Conservation (phyloP, 2,888 invertebrate genomes). For the Tuta absoluta region DNA sequence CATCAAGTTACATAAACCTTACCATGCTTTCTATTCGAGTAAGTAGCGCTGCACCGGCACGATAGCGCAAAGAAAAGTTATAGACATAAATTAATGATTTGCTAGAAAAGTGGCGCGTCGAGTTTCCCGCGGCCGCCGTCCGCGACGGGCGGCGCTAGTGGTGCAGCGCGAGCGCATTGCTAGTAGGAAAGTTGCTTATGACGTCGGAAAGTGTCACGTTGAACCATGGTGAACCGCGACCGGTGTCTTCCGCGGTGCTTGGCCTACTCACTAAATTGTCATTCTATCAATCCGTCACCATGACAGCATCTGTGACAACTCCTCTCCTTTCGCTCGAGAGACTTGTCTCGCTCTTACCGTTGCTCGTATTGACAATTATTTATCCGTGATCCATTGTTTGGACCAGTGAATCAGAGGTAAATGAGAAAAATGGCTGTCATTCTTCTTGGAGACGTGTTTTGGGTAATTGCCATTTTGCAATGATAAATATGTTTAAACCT, state of each 20-base stretch:
- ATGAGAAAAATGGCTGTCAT: conserved; percentile 31
- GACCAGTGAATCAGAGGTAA: conserved; percentile 44
- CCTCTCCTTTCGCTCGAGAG: conserved; percentile 41
- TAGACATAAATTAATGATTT: conserved; percentile 60
- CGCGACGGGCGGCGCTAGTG: conserved; percentile 58
- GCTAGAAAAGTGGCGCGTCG: conserved; percentile 71
- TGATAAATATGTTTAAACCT: conserved; percentile 27
- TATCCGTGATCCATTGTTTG: conserved; percentile 49
- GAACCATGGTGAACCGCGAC: conserved; percentile 78
- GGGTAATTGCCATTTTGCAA: conserved; percentile 23
- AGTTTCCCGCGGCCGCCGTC: conserved; percentile 53
- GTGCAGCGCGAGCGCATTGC: conserved; percentile 68
- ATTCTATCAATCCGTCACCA: conserved; percentile 78
- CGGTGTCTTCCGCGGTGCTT: conserved; percentile 71
- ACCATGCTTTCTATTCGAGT: conserved; percentile 34
- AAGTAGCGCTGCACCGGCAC: conserved; percentile 37
- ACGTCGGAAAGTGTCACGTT: conserved; percentile 80
- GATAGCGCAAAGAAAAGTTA: conserved; percentile 60
- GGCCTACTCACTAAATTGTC: conserved; percentile 79
- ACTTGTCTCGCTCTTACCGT: conserved; percentile 54
- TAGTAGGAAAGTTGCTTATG: conserved; percentile 81
- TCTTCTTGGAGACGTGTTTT: conserved; percentile 26
- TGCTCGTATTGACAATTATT: conserved; percentile 54
- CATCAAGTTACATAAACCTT: conserved; percentile 24
- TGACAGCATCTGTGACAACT: conserved; percentile 67